Evolutionary conservation across 2,888 invertebrate species (phyloP), one percentile per base, ranked within the genome.

Genomic region (Emmelina monodactyla): DNA sequence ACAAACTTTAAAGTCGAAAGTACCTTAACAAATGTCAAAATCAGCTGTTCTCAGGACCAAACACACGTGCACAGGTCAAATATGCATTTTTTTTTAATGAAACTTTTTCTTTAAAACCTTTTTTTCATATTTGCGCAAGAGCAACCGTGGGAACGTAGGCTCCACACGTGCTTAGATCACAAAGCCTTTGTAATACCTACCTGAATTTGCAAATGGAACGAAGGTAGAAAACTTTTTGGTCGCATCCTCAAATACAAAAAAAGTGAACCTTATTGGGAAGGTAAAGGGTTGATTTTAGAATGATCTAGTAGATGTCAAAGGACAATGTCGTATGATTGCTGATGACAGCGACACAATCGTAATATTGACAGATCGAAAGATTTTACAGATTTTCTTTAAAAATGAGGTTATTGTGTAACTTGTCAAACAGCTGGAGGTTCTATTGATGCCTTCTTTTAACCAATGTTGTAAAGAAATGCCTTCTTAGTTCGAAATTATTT

Each of bases 11-110:
- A n/a, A n/a, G n/a, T n/a, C n/a, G n/a, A n/a, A n/a, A n/a, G n/a
- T n/a, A n/a, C n/a, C n/a, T n/a, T n/a, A n/a, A n/a, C n/a, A n/a
- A n/a, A n/a, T n/a, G n/a, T n/a, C n/a, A 42, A 31, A 51, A 65
- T 67, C 69, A 69, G 70, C 71, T 71, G 72, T 69, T 64, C 67
- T 57, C 65, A 69, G 57, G 62, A 54, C 44, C 52, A 53, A 45
- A 40, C 57, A 60, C 66, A 69, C 65, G 66, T 68, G 71, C 59
- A 51, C 55, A 47, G 57, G 55, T 55, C 52, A 53, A 49, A 58
- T 58, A 55, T 60, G 67, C 64, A 49, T 58, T 60, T 64, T 69
- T 66, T 68, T 59, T 53, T 40, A 34, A 13, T 29, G 3, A 47
- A 50, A 51, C 57, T 57, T 46, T 53, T 52, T 50, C 45, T 44